Conservation (phyloP, 2,113 vertebrate genomes). For the Onychostoma macrolepis region DNA sequence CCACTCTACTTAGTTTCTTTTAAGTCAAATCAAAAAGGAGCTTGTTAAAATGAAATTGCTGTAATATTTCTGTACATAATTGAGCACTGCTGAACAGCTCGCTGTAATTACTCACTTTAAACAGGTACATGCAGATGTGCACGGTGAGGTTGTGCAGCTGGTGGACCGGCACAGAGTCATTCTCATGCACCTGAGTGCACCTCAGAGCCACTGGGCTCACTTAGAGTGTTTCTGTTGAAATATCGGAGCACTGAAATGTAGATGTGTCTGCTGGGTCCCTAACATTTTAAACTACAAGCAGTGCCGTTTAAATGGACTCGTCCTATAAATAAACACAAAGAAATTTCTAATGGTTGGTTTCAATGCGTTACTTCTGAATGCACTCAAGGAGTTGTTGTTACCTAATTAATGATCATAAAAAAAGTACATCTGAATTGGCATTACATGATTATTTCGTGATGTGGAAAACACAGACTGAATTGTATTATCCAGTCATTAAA, state of each 20-base stretch:
- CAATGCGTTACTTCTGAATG: background rate
- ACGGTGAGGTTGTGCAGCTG: background rate
- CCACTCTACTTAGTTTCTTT: background rate
- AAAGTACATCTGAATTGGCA: background rate
- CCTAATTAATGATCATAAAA: background rate
- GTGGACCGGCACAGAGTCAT: background rate
- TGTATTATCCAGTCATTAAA: too few species aligned
- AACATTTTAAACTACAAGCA: background rate
- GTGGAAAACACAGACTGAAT: background rate
- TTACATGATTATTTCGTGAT: background rate
- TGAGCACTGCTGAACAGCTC: conserved; percentile 1
- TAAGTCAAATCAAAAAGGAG: background rate
- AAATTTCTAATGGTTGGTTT: background rate
- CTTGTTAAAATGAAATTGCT: background rate
- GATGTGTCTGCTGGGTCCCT: background rate
- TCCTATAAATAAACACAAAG: background rate
- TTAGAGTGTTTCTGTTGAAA: background rate
- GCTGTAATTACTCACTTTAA: background rate
- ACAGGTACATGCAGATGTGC: conserved; percentile 2
- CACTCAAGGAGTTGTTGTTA: background rate
- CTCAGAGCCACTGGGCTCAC: background rate
- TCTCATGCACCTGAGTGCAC: conserved; percentile 5
- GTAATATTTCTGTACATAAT: conserved; percentile 9
- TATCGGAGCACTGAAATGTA: background rate
- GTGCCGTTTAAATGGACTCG: background rate